phyloP scores from a whole-genome alignment of 2,797 vertebrate species.

The Gallinago solitaria region DNA sequence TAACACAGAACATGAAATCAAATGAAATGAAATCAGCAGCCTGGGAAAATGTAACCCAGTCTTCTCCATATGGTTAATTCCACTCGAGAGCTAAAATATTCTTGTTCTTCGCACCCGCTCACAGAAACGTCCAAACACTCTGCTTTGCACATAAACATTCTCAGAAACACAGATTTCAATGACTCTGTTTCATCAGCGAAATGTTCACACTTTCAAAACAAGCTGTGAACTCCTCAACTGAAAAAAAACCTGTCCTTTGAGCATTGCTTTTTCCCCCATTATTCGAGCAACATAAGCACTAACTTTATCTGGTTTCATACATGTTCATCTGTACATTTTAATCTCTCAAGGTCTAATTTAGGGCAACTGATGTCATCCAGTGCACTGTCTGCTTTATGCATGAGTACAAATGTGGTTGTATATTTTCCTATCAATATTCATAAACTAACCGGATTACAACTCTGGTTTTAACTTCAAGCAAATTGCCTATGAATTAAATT shows the following conservation, averaged over 20 bases:
- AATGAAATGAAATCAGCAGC: slow-evolving; percentile 47
- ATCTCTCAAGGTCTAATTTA: neutral
- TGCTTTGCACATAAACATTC: neutral
- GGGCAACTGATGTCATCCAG: neutral
- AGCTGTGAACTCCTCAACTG: neutral
- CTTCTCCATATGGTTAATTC: neutral
- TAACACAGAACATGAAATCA: slow-evolving; percentile 41
- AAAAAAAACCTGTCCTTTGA: neutral
- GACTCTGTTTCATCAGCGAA: neutral
- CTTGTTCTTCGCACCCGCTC: neutral
- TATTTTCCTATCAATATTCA: neutral
- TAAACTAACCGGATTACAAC: neutral
- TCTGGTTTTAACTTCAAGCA: neutral
- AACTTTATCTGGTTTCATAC: neutral
- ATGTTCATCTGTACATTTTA: neutral
- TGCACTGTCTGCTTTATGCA: neutral
- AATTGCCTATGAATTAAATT: neutral
- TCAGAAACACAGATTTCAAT: neutral
- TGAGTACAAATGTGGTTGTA: neutral
- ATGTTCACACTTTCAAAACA: slow-evolving; percentile 11
- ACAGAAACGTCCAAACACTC: slow-evolving; percentile 21
- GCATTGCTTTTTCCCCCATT: neutral
- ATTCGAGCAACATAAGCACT: neutral
- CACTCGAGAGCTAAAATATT: neutral
- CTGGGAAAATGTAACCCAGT: slow-evolving; percentile 8